A percentile compares a stretch with the other conserved stretches of the same genome.
phyloP scores from a whole-genome alignment of 2,888 invertebrate species.

The Diarsia rubi region DNA sequence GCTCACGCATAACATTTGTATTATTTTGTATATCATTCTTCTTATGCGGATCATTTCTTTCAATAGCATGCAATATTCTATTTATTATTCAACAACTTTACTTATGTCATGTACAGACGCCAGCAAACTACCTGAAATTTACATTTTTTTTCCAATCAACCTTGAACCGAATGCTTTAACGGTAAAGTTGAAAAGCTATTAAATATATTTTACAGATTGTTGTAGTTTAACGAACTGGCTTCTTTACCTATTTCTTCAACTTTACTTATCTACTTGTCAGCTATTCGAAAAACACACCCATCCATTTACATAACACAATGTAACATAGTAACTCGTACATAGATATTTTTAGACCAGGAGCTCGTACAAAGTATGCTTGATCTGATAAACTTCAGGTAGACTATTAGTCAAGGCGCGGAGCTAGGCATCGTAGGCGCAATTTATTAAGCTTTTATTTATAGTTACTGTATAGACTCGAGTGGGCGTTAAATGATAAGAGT shows the following conservation, averaged over 20 bases:
- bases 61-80: not conserved
- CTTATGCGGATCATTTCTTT: not conserved
- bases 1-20: not conserved
- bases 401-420: constrained; percentile 45
- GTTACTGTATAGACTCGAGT: too few relatives aligned
- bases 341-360: constrained; percentile 34
- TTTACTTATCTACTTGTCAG: not conserved
- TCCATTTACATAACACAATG: not conserved
- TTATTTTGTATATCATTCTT: too few relatives aligned
- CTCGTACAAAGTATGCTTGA: constrained; percentile 48
- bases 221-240: too few relatives aligned
- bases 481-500: too few relatives aligned
- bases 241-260: too few relatives aligned
- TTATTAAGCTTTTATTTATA: constrained; percentile 37
- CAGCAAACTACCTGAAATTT: too few relatives aligned
- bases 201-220: too few relatives aligned
- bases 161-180: too few relatives aligned
- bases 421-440: constrained; percentile 28
- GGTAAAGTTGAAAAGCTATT: too few relatives aligned
- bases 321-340: not conserved
- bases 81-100: not conserved
- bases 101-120: too few relatives aligned
- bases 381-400: constrained; percentile 52
- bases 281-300: not conserved
- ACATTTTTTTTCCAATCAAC: too few relatives aligned